Conservation (phyloP, 2,797 vertebrate species). For the Botia almorhae region DNA sequence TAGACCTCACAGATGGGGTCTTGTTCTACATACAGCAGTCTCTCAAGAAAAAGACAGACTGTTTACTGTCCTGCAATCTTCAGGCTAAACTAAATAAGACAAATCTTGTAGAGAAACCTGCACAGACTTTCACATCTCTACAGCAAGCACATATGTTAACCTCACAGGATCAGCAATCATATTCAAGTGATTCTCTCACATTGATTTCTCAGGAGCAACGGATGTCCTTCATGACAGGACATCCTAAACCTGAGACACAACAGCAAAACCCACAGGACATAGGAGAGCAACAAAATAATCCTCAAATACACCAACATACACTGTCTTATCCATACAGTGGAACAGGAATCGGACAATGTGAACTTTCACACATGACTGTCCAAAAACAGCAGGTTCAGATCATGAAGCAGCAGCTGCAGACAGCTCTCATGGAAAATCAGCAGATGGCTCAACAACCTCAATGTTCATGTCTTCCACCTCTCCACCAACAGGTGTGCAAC, state of each 20-base stretch:
- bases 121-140: conserved; percentile 15
- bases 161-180: not conserved
- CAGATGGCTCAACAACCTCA: conserved; percentile 7
- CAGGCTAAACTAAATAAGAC: not conserved
- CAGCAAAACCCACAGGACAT: not conserved
- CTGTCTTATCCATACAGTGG: not conserved
- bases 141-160: not conserved
- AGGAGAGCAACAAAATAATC: not conserved
- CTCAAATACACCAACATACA: not conserved
- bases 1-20: conserved; percentile 67
- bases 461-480: conserved; percentile 71
- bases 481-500: conserved; percentile 50
- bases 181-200: not conserved
- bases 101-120: not conserved
- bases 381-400: not conserved
- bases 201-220: conserved; percentile 3
- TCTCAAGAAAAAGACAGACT: conserved; percentile 59
- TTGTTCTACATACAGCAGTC: conserved; percentile 71
- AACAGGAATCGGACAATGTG: not conserved
- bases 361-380: not conserved
- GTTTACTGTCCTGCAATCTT: conserved; percentile 2
- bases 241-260: not conserved
- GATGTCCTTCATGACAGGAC: not conserved
- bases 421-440: not conserved
- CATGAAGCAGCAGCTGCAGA: not conserved